Percentiles rank a stretch among this genome's conserved stretches.
phyloP scores from a whole-genome alignment of 2,113 vertebrate species.

The Pomatorhinus ruficollis region DNA sequence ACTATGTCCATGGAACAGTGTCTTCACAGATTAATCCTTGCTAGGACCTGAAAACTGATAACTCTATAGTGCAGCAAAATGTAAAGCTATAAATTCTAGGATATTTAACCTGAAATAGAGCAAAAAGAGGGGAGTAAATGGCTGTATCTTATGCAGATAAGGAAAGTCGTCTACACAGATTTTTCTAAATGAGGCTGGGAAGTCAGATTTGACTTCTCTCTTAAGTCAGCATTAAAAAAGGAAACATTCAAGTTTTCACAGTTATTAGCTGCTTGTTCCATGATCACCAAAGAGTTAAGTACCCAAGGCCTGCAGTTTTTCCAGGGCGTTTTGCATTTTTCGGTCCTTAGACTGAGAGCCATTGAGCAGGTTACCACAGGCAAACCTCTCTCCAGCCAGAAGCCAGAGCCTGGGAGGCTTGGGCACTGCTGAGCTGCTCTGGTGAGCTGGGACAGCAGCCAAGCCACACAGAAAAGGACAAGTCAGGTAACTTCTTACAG shows the following conservation, averaged over 20 bases:
- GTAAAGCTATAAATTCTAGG: neutral
- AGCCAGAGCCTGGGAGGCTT: neutral
- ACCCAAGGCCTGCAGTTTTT: neutral
- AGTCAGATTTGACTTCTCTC: neutral
- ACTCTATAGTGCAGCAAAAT: neutral
- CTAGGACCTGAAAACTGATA: neutral
- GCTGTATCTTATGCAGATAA: neutral
- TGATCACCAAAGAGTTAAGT: neutral
- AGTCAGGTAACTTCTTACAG: conserved; percentile 30
- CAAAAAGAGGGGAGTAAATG: neutral
- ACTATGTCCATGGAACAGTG: neutral
- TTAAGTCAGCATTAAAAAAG: neutral
- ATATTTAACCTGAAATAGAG: neutral
- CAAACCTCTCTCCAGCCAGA: neutral
- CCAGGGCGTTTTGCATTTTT: neutral
- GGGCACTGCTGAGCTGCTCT: neutral
- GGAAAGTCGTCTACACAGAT: neutral
- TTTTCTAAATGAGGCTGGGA: neutral
- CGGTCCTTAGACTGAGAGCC: neutral
- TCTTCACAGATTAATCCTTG: neutral
- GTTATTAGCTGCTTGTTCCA: neutral
- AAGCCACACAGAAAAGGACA: conserved; percentile 1
- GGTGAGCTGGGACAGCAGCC: neutral
- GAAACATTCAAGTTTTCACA: neutral
- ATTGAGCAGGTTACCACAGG: neutral